Evolutionary conservation across 2,113 vertebrate species (phyloP).

Genomic region (Puffinus mauretanicus): DNA sequence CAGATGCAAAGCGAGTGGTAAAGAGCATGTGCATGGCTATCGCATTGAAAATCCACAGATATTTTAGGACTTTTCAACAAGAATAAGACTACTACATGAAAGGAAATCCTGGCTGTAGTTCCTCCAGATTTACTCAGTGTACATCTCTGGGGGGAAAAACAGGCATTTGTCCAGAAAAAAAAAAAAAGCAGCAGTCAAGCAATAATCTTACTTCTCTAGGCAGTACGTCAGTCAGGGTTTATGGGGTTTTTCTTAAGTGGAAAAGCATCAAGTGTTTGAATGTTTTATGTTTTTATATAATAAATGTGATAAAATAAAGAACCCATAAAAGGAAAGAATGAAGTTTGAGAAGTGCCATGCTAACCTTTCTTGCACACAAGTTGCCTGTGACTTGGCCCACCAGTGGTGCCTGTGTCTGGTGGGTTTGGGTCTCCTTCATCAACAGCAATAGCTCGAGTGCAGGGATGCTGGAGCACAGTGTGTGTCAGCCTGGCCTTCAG

Average conservation of each 20-base stretch:
- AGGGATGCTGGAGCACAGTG: not conserved
- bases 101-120: not conserved
- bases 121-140: not conserved
- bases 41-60: not conserved
- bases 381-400: not conserved
- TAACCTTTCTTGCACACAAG: not conserved
- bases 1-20: accelerated
- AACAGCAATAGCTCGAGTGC: accelerated
- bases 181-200: not conserved
- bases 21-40: not conserved
- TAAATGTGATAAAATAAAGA: not conserved
- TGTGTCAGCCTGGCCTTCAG: not conserved
- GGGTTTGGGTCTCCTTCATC: not conserved
- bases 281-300: not conserved
- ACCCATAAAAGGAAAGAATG: not conserved
- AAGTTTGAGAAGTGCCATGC: not conserved
- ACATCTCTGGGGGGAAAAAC: accelerated
- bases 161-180: not conserved
- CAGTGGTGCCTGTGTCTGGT: not conserved
- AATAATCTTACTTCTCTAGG: not conserved
- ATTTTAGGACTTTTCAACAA: not conserved
- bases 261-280: not conserved
- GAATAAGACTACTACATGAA: not conserved
- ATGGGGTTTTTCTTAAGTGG: not conserved
- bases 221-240: not conserved